Evolutionary conservation across 2,888 invertebrate genomes (phyloP), one percentile per base, ranked within the genome.

Genomic region (Epistrophe eligans): DNA sequence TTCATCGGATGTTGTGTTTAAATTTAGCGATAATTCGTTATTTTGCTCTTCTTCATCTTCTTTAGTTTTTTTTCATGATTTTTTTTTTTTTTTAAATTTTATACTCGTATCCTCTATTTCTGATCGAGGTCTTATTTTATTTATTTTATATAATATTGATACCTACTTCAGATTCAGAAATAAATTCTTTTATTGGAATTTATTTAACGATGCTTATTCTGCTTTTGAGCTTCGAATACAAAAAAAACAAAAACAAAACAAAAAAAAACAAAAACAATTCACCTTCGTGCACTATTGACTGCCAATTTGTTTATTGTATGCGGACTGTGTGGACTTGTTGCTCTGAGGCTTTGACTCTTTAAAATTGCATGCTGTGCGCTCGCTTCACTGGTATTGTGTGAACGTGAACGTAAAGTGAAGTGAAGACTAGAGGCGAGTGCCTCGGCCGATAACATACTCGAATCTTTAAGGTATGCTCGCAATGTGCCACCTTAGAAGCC

Each of bases 281-380:
- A 83, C 83, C 83, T 79, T 74, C 71, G 79, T 83, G 87, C 87
- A 83, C 83, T 85, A 77, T 82, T 85, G 85, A 64, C 82, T 85
- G 85, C 35, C 77, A 85, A 85, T 85, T 85, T 82, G 85, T 79
- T 77, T 85, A 73, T 70, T 84, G 83, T 67, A 57, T 76, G 52
- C 43, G 60, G 17, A 38, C 17, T 13, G 19, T 72, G 35, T n/a
- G 17, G 70, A 76, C 72, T 87, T 79, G 87, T 76, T 74, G 74
- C 50, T 67, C 52, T 64, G 70, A 48, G 32, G 35, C 73, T 79
- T 73, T 38, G 50, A 45, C 10, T 60, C 4, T 50, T 38, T 13
- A 11, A 32, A 45, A 45, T 48, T 50, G 67, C 67, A 67, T 67
- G 48, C 45, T 66, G 48, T 48, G 50, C 10, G 50, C 10, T 70